Base-by-base conservation (phyloP, 2,888 invertebrate genomes). In the Pterobdella sp. region DNA sequence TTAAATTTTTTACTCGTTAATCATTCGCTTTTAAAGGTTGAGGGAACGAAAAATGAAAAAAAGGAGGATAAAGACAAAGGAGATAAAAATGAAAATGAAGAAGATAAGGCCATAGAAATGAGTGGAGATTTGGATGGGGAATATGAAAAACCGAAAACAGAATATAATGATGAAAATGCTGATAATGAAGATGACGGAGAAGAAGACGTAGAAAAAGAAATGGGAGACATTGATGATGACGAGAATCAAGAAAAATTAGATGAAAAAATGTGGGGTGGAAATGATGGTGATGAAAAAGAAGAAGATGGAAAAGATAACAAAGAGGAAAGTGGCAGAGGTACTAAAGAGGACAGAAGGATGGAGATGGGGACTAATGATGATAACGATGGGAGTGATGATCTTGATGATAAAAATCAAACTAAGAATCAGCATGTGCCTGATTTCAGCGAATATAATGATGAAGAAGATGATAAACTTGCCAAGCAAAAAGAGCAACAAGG, bases 71-170 rank as follows among this genome's bases (percentile, higher is more conserved):
- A 94, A 81, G 91, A 92, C 82, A 35, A 75, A 4, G 66, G 31
- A 0, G 92, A 94, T 26, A 79, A 81, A 1, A 81, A 83, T 64
- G 74, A 81, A 1, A 76, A 77, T 22, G 76, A 80, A 0, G 83
- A 84, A 74, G 83, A 83, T 73, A 82, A 84, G 74, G 84, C 83
- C 68, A 82, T 96, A 72, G 94, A 96, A 79, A 94, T 96, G 93
- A 91, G 91, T 29, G 94, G 95, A 78, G 93, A 97, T 82, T 94
- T 97, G 81, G 94, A 94, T 74, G 92, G 91, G 0, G 90, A 92
- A 82, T 84, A 90, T 74, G 90, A 94, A 80, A 74, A 79, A 56
- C 80, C 81, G 66, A 77, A 76, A 31, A 49, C 73, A 31, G 74
- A 79, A 78, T 80, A 80, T 35, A 78, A 80, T 22, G 78, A 79